Evolutionary conservation across 1,140 invertebrate species (phyloP).

Genomic region (Meloidogyne chitwoodi): DNA sequence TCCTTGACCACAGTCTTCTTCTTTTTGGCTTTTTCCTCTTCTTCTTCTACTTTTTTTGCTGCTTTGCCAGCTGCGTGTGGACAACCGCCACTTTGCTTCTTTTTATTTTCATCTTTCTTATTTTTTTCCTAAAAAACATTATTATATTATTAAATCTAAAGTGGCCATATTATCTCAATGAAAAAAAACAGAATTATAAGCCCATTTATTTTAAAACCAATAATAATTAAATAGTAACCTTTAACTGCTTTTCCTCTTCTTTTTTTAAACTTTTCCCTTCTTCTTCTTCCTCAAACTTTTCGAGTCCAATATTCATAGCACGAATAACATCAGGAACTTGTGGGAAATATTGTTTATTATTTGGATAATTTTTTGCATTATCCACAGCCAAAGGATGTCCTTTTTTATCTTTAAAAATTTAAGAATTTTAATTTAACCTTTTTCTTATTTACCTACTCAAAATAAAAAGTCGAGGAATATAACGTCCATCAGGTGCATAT

Average conservation of each 20-base stretch:
- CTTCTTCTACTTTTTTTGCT: conserved; percentile 12
- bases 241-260: conserved; percentile 20
- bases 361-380: conserved; percentile 54
- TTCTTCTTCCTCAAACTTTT: conserved; percentile 27
- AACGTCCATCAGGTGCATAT: conserved; percentile 55
- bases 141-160: conserved; percentile 18
- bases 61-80: conserved; percentile 23
- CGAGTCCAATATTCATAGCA: conserved; percentile 51
- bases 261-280: conserved; percentile 11
- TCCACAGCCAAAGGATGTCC: conserved; percentile 49
- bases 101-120: background rate
- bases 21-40: conserved; percentile 19
- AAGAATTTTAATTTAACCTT: background rate
- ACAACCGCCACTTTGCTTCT: conserved; percentile 15
- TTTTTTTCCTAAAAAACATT: no score
- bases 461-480: conserved; percentile 56
- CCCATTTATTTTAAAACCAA: no score
- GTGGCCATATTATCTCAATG: no score
- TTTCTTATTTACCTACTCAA: conserved; percentile 35
- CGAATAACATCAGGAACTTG: conserved; percentile 47
- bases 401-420: conserved; percentile 50
- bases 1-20: conserved; percentile 11
- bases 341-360: conserved; percentile 33
- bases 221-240: background rate
- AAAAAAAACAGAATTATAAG: no score